phyloP scores from a whole-genome alignment of 2,797 vertebrate species.

The Remorina albescens region DNA sequence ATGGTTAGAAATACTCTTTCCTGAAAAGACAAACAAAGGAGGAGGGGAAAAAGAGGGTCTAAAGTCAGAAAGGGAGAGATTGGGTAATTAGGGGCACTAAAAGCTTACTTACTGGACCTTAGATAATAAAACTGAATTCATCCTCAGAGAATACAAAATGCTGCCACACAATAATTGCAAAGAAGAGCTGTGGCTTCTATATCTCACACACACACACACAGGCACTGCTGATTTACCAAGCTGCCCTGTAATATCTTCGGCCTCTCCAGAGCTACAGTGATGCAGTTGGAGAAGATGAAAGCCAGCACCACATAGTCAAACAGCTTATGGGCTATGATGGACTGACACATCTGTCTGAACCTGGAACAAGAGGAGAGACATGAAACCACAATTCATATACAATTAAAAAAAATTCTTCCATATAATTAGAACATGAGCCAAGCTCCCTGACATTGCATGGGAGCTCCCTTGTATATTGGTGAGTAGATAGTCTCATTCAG shows the following conservation, averaged over 20 bases:
- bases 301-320: constrained; percentile 96
- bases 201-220: constrained; percentile 8
- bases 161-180: constrained; percentile 7
- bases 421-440: constrained; percentile 22
- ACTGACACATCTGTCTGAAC: constrained; percentile 95
- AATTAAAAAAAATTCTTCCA: constrained; percentile 21
- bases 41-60: neutral
- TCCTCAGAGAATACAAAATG: constrained; percentile 31
- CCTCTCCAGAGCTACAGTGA: constrained; percentile 96
- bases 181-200: neutral
- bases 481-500: constrained; percentile 57
- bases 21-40: constrained; percentile 76
- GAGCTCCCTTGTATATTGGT: constrained; percentile 46
- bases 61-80: constrained; percentile 42
- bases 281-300: constrained; percentile 99
- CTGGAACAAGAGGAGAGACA: constrained; percentile 70
- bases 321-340: constrained; percentile 94
- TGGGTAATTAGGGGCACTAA: constrained; percentile 45
- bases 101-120: constrained; percentile 43
- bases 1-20: constrained; percentile 97
- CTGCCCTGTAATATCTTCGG: constrained; percentile 94
- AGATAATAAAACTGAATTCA: constrained; percentile 36
- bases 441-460: constrained; percentile 16
- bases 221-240: constrained; percentile 83
- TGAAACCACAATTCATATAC: no score